Conservation (phyloP, 2,113 vertebrate genomes). For the Hystrix cristata region DNA sequence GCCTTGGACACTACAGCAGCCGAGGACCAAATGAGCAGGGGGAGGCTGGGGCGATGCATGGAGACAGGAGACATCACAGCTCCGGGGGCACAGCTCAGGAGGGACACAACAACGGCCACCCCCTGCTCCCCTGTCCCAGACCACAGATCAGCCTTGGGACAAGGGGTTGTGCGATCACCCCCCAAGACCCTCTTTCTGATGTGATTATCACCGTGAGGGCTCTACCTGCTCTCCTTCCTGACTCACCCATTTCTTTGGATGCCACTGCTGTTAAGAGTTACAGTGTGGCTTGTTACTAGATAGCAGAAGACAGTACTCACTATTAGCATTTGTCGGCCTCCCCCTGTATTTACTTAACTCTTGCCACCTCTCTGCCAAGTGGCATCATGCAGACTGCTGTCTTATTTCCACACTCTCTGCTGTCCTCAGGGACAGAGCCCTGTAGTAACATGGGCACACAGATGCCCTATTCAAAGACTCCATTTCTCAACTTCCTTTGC, state of each 20-base stretch:
- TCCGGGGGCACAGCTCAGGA: neutral
- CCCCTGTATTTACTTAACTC: neutral
- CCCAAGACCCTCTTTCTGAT: neutral
- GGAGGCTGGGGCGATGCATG: neutral
- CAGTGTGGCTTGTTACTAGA: neutral
- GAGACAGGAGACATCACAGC: neutral
- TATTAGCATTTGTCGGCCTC: neutral
- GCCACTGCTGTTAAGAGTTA: neutral
- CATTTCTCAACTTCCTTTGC: conserved; percentile 38
- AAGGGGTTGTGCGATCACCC: fast-evolving
- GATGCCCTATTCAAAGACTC: neutral
- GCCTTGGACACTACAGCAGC: neutral
- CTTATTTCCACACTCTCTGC: neutral
- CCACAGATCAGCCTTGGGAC: neutral
- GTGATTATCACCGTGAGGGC: neutral
- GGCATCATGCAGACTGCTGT: neutral
- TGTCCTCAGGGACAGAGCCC: neutral
- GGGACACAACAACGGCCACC: neutral
- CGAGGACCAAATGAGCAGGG: neutral
- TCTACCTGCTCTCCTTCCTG: neutral
- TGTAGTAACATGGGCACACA: neutral
- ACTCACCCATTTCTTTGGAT: neutral
- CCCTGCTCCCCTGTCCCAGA: neutral
- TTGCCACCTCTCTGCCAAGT: neutral
- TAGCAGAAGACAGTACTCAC: neutral